Evolutionary conservation across 2,888 invertebrate species (phyloP).

Genomic region (Raillietiella orientalis): DNA sequence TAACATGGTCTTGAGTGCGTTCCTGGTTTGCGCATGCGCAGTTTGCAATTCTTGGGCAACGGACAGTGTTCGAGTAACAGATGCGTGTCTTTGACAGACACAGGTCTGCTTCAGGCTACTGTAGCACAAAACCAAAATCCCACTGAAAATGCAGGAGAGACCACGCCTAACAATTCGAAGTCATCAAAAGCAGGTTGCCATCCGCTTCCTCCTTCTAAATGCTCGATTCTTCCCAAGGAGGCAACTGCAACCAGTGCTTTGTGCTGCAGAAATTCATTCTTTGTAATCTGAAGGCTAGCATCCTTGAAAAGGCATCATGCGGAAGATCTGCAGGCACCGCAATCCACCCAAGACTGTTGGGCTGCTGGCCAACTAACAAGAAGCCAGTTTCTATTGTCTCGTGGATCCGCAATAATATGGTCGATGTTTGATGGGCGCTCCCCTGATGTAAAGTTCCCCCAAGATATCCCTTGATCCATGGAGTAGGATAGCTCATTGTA

Average conservation of each 20-base stretch:
- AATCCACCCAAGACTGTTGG: constrained; percentile 50
- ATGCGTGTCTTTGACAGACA: constrained; percentile 25
- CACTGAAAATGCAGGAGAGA: constrained; percentile 27
- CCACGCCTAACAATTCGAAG: constrained; percentile 28
- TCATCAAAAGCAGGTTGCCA: constrained; percentile 54
- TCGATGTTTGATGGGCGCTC: constrained; percentile 41
- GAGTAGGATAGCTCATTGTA: constrained; percentile 48
- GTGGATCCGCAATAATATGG: constrained; percentile 69
- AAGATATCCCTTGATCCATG: constrained; percentile 48
- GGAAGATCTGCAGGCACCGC: constrained; percentile 33
- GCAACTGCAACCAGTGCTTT: constrained; percentile 23
- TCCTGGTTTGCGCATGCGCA: constrained; percentile 38
- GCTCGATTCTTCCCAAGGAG: constrained; percentile 41
- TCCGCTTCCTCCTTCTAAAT: constrained; percentile 35
- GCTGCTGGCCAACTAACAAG: constrained; percentile 56
- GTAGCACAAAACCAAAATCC: constrained; percentile 35
- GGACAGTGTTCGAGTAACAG: constrained; percentile 25
- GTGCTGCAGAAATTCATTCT: constrained; percentile 43
- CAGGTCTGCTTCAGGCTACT: constrained; percentile 14
- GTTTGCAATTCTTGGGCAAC: constrained; percentile 28
- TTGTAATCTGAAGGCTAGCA: constrained; percentile 35
- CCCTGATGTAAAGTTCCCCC: constrained; percentile 34
- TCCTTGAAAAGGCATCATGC: constrained; percentile 20
- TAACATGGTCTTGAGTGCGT: constrained; percentile 53
- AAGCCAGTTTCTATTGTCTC: constrained; percentile 73